Evolutionary conservation across 2,888 invertebrate genomes (phyloP).

Genomic region (Drosophila meridionalis): DNA sequence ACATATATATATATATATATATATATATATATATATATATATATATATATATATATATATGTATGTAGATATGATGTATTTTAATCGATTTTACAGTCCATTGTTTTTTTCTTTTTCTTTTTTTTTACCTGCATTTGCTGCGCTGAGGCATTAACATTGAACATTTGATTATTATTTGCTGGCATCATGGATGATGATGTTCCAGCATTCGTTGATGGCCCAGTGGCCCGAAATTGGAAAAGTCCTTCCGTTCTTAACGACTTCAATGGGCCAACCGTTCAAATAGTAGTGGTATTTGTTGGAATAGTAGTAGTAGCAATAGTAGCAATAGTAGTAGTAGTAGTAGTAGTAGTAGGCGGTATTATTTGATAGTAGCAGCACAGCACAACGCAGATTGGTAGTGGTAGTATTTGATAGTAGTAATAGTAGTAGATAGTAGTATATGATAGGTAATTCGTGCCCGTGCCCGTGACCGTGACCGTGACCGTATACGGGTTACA

Average conservation of each 20-base stretch:
- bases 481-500: slow-evolving; percentile 27
- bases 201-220: slow-evolving; percentile 19
- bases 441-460: slow-evolving; percentile 31
- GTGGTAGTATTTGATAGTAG: slow-evolving; percentile 1
- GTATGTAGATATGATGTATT: too few relatives aligned
- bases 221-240: slow-evolving; percentile 60
- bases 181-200: slow-evolving; percentile 23
- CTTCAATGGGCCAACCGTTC: slow-evolving; percentile 25
- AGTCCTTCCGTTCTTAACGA: slow-evolving; percentile 38
- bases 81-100: slow-evolving; percentile 9
- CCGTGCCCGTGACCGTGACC: slow-evolving; percentile 26
- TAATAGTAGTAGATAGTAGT: slow-evolving; percentile 8
- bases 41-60: neutral
- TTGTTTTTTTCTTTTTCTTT: neutral
- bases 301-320: neutral
- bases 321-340: neutral
- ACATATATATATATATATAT: too few relatives aligned
- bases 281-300: slow-evolving; percentile 1
- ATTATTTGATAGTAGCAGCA: slow-evolving; percentile 4
- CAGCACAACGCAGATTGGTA: neutral
- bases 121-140: slow-evolving; percentile 64
- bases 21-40: too few relatives aligned
- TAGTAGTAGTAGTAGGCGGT: neutral
- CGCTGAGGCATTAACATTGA: slow-evolving; percentile 52
- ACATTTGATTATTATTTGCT: slow-evolving; percentile 37